Base-by-base conservation (phyloP, 2,113 vertebrate genomes). In the Amblyornis subalaris region DNA sequence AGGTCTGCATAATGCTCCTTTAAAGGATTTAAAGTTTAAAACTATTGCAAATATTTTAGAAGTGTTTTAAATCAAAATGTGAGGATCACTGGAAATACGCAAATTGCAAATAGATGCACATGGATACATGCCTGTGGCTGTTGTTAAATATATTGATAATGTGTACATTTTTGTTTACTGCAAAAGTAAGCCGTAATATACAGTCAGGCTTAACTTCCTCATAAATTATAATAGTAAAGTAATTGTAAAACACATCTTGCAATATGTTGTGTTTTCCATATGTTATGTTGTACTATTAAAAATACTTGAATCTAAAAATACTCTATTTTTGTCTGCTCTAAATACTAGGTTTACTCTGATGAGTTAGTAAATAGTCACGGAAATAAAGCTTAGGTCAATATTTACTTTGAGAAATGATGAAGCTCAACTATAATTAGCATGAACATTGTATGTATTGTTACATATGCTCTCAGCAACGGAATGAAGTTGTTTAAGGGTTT, bases 401-500 rank as follows among this genome's bases (percentile, higher is more conserved):
- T 62, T 77, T 90, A 38, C n/a, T 72, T 87, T 44, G 36, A 78
- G 35, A 93, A 47, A 71, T 25, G 0, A 76, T 58, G 36, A 89
- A 81, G 83, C 77, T 94, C 77, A 76, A 78, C 64, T 88, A 74
- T 33, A 69, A 87, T 95, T 44, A 87, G 45, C 87, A 91, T 88
- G 67, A 83, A 76, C 12, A 60, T 83, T 89, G 67, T 54, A 69
- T 51, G 85, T 94, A 91, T 95, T 96, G 87, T 96, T 95, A 93
- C 80, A 72, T 84, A 45, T 45, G 33, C 60, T 85, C 50, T 79
- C 33, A 85, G 20, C 22, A 64, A 29, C 22, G 8, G 31, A 69
- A 89, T 61, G 2, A 79, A 85, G 24, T 35, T 45, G 1, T 50
- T 62, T 50, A 58, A 71, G 36, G 3, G 2, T 58, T 89, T 70